These are phyloP conservation scores for Andricus quercusramuli DNA, from an alignment of 2,888 invertebrate genomes.

Conservation along the genomic window DNA sequence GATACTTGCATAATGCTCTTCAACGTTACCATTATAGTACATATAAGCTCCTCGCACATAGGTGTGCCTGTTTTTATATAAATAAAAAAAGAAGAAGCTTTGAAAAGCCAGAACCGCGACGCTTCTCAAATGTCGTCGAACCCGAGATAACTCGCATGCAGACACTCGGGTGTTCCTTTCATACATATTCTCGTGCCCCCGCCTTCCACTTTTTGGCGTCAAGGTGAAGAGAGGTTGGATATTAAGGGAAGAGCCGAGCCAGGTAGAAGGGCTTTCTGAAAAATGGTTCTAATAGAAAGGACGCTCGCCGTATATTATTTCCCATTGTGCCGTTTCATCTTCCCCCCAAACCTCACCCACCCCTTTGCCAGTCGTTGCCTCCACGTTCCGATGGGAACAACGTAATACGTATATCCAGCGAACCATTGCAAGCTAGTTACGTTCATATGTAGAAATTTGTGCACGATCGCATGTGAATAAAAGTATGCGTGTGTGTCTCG, in stretches of 20 bases:
- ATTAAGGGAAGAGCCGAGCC: slow-evolving; percentile 52
- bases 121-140: slow-evolving; percentile 55
- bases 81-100: slow-evolving; percentile 48
- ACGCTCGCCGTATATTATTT: slow-evolving; percentile 64
- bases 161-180: slow-evolving; percentile 53
- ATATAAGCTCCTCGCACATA: not conserved
- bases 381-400: not conserved
- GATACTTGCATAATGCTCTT: not conserved
- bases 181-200: slow-evolving; percentile 42
- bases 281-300: slow-evolving; percentile 63
- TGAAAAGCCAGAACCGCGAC: slow-evolving; percentile 50
- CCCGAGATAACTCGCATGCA: slow-evolving; percentile 53
- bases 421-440: not conserved
- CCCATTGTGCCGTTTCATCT: slow-evolving; percentile 56
- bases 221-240: slow-evolving; percentile 54
- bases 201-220: slow-evolving; percentile 53
- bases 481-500: not conserved
- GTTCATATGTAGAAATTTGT: too few relatives aligned
- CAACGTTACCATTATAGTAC: not conserved
- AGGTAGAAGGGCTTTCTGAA: slow-evolving; percentile 56
- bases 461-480: not conserved
- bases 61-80: slow-evolving; percentile 50
- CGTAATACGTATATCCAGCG: not conserved
- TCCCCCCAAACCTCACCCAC: slow-evolving; percentile 43
- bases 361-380: slow-evolving; percentile 33